A percentile compares a stretch with the other conserved stretches of the same genome.
Evolutionary conservation across 23 tunicate species (phyloP).

Genomic region (Pegea sp.): DNA sequence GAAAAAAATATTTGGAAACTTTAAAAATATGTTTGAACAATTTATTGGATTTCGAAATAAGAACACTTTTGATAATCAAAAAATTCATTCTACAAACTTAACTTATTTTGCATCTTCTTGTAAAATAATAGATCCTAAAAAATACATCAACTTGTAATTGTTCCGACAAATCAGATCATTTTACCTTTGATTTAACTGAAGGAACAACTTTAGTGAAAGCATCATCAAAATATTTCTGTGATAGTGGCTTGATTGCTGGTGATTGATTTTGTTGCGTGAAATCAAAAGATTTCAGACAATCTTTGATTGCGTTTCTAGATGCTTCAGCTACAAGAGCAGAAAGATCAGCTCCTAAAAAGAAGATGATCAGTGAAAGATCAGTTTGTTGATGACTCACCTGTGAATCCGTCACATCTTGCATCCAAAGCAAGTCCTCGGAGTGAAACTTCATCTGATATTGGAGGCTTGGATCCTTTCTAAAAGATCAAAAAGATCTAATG

Average conservation of each 20-base stretch:
- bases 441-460: constrained; percentile 15
- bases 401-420: constrained; percentile 38
- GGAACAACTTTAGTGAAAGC: constrained; percentile 44
- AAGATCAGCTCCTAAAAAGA: constrained; percentile 52
- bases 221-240: constrained; percentile 15
- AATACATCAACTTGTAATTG: too few species aligned
- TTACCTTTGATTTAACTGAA: constrained; percentile 40
- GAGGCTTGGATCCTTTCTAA: constrained; percentile 55
- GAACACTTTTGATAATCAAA: too few species aligned
- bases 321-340: constrained; percentile 77
- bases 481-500: neutral
- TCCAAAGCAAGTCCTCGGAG: constrained; percentile 21
- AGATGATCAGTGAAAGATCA: neutral
- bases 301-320: constrained; percentile 36
- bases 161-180: too few species aligned
- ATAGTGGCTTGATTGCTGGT: constrained; percentile 3
- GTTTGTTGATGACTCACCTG: constrained; percentile 15
- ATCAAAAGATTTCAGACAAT: constrained; percentile 1
- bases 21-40: too few species aligned
- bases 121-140: too few species aligned
- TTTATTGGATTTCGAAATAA: too few species aligned
- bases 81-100: too few species aligned
- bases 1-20: too few species aligned
- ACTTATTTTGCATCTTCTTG: too few species aligned
- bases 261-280: constrained; percentile 7